Evolutionary conservation across 1,140 invertebrate genomes (phyloP).

Genomic region (Lepidurus couesii): DNA sequence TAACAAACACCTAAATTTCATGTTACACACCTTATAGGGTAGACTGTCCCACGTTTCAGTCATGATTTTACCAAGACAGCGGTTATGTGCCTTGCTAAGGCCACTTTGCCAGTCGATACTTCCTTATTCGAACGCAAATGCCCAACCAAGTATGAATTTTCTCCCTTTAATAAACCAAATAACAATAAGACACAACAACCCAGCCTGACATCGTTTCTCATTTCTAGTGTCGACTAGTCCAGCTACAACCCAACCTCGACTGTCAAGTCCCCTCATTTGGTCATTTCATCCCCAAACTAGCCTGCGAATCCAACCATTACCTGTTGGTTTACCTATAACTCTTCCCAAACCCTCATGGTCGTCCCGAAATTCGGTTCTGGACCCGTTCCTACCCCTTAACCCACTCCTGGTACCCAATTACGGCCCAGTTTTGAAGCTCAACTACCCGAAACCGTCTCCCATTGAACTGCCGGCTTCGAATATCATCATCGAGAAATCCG

Average conservation of each 20-base stretch:
- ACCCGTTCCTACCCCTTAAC: not conserved
- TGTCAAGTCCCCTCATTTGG: not conserved
- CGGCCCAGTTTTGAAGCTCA: not conserved
- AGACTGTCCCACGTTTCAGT: too few species aligned
- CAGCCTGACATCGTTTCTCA: not conserved
- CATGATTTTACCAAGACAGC: not conserved
- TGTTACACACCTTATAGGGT: too few species aligned
- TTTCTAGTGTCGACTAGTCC: not conserved
- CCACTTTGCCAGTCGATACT: not conserved
- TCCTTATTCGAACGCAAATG: not conserved
- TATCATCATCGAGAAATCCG: conserved; percentile 54
- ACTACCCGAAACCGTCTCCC: not conserved
- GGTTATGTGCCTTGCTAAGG: not conserved
- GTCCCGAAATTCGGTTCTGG: not conserved
- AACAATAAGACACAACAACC: not conserved
- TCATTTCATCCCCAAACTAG: not conserved
- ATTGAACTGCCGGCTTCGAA: not conserved
- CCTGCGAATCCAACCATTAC: not conserved
- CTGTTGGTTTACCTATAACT: not conserved
- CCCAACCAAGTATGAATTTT: not conserved
- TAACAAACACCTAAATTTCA: too few species aligned
- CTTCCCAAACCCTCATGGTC: not conserved
- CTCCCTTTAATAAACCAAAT: not conserved
- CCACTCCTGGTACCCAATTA: not conserved
- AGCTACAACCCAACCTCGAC: not conserved